These are phyloP conservation scores for Cerceris ruficornis DNA, from an alignment of 2,888 invertebrate species.

Conservation along the genomic window DNA sequence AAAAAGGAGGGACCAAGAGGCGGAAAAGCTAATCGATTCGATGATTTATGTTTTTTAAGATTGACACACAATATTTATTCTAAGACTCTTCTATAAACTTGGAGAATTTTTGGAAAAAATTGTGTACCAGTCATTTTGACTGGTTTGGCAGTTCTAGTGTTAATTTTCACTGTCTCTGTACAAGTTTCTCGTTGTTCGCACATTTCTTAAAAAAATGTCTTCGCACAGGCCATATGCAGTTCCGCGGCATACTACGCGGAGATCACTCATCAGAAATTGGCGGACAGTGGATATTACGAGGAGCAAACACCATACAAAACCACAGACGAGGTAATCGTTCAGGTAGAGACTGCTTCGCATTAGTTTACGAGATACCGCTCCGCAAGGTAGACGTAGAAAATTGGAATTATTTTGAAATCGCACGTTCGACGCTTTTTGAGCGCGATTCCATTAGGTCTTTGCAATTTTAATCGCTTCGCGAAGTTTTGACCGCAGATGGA, in stretches of 20 bases:
- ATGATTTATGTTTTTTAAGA: too few relatives aligned
- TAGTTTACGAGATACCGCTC: slow-evolving; percentile 54
- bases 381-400: slow-evolving; percentile 43
- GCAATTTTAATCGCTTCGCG: neutral
- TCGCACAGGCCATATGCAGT: slow-evolving; percentile 90
- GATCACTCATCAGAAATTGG: slow-evolving; percentile 90
- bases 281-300: slow-evolving; percentile 91
- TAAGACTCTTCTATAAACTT: too few relatives aligned
- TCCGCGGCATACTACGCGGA: slow-evolving; percentile 94
- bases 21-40: too few relatives aligned
- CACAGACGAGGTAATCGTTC: slow-evolving; percentile 80
- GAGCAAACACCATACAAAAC: slow-evolving; percentile 82
- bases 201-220: too few relatives aligned
- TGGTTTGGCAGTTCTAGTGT: too few relatives aligned
- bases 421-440: neutral
- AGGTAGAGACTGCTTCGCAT: slow-evolving; percentile 74
- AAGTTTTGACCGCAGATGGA: slow-evolving; percentile 3
- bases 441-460: neutral
- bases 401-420: neutral
- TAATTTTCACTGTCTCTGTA: too few relatives aligned
- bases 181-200: too few relatives aligned
- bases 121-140: too few relatives aligned
- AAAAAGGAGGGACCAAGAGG: too few relatives aligned
- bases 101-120: too few relatives aligned
- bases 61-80: too few relatives aligned